phyloP scores from a whole-genome alignment of 2,888 invertebrate species.

The Falcaria lacertinaria region DNA sequence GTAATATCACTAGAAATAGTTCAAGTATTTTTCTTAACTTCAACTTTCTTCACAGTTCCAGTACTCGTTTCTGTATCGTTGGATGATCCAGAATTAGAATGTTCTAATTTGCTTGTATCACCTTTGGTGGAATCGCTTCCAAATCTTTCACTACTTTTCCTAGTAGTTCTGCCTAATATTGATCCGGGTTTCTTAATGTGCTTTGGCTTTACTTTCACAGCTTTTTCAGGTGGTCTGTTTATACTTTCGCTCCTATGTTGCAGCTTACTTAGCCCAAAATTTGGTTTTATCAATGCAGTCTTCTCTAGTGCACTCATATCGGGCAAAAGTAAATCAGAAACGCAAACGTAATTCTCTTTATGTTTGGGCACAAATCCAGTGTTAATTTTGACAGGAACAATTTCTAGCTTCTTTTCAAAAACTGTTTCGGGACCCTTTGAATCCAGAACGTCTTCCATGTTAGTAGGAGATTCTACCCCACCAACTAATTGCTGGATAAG shows the following conservation, averaged over 20 bases:
- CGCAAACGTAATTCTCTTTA: constrained; percentile 61
- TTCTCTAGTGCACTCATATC: constrained; percentile 51
- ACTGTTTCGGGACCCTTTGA: constrained; percentile 67
- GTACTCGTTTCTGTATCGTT: constrained; percentile 77
- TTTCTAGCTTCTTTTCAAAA: constrained; percentile 63
- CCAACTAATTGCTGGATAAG: constrained; percentile 68
- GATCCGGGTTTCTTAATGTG: constrained; percentile 46
- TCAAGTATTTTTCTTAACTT: constrained; percentile 34
- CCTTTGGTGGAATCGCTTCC: constrained; percentile 25
- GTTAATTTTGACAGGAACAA: constrained; percentile 68
- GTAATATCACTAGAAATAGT: constrained; percentile 5
- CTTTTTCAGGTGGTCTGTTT: constrained; percentile 62
- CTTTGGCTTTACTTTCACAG: constrained; percentile 60
- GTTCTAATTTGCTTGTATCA: constrained; percentile 55
- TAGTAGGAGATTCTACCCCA: constrained; percentile 63
- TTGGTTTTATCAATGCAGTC: constrained; percentile 70
- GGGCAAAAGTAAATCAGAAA: constrained; percentile 61
- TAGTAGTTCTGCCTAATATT: constrained; percentile 49
- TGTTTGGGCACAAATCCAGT: constrained; percentile 43
- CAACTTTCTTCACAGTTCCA: constrained; percentile 66
- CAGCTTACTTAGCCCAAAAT: constrained; percentile 64
- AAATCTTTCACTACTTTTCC: constrained; percentile 36
- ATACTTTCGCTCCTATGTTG: constrained; percentile 68
- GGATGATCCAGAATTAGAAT: constrained; percentile 80
- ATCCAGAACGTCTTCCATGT: constrained; percentile 53